Evolutionary conservation across 1,140 invertebrate genomes (phyloP), one percentile per base, ranked within the genome.

Genomic region (Zaprionus nigranus): DNA sequence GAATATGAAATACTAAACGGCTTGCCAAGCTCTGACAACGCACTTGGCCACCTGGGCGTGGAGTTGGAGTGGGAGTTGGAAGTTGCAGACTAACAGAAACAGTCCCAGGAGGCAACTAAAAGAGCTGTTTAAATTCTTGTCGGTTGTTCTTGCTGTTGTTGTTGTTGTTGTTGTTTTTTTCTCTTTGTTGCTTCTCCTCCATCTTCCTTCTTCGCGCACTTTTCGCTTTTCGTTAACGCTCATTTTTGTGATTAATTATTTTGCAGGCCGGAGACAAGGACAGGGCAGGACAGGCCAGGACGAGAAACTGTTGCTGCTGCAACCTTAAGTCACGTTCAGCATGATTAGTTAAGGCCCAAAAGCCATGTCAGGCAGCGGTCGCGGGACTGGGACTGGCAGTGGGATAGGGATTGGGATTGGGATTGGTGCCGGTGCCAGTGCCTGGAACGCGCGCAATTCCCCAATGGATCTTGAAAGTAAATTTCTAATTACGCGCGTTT

Each of bases 241-340:
- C 80, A 80, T 87, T 83, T 87, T 91, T 87, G 82, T 91, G 83
- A 91, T 91, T 91, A 91, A 91, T 91, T 91, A 91, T 91, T 91
- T 91, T 82, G 75, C 70, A 90, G 84, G 81, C 78, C 75, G 68
- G 65, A 46, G 65, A 73, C 2, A 57, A 20, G 64, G 38, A n/a
- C 12, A 13, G 64, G 38, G 13, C 12, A 13, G 30, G 30, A 9
- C 30, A 34, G 30, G 30, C 30, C 30, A 7, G 36, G 66, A 11
- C 20, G 11, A 1, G 36, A 24, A 24, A 51, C 46, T 51, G 62
- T 65, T 28, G 34, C 64, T 59, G 38, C 38, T 78, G 67, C 75
- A 73, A 68, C 77, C 75, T 87, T 78, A 81, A 88, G 85, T 90
- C 85, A 88, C 85, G 85, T 88, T 88, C 85, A 78, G 85, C 85